Percentiles rank a stretch among this genome's conserved stretches.
phyloP scores from a whole-genome alignment of 2,797 vertebrate genomes.

The Acipenser transmontanus region DNA sequence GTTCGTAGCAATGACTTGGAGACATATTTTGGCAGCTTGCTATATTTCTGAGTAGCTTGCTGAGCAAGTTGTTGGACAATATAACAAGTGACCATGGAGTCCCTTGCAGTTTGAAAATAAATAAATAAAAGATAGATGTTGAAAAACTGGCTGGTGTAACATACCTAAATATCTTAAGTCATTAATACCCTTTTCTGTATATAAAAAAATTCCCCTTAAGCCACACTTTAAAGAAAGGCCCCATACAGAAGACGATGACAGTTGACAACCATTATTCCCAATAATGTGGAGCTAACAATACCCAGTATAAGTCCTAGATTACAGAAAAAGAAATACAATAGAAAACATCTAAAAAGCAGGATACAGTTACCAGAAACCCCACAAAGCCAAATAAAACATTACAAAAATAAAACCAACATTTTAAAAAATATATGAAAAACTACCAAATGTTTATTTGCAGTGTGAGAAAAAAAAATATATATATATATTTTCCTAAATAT shows the following conservation, averaged over 20 bases:
- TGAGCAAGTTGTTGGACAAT: too few relatives aligned
- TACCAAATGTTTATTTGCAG: conserved; percentile 34
- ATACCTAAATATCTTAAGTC: too few relatives aligned
- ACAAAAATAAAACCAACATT: conserved; percentile 45
- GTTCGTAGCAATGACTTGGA: too few relatives aligned
- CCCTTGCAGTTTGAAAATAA: too few relatives aligned
- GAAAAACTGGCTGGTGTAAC: too few relatives aligned
- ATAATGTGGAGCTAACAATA: conserved; percentile 50
- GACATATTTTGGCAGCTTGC: too few relatives aligned
- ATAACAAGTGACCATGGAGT: too few relatives aligned
- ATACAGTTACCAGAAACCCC: conserved; percentile 32
- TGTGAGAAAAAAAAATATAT: conserved; percentile 38
- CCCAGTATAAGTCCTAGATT: conserved; percentile 41
- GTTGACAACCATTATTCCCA: conserved; percentile 40
- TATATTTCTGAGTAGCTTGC: too few relatives aligned
- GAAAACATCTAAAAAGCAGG: conserved; percentile 37
- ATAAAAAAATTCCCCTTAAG: too few relatives aligned
- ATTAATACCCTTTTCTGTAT: too few relatives aligned
- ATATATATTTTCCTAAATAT: conserved; percentile 16
- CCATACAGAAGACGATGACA: conserved; percentile 13
- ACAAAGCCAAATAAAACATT: conserved; percentile 40
- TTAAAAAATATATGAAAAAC: conserved; percentile 45
- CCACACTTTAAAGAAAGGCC: too few relatives aligned
- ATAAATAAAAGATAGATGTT: too few relatives aligned
- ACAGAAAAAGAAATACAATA: conserved; percentile 27